Evolutionary conservation across 2,113 vertebrate species (phyloP), one percentile per base, ranked within the genome.

Genomic region (Leptobrachium leishanense): DNA sequence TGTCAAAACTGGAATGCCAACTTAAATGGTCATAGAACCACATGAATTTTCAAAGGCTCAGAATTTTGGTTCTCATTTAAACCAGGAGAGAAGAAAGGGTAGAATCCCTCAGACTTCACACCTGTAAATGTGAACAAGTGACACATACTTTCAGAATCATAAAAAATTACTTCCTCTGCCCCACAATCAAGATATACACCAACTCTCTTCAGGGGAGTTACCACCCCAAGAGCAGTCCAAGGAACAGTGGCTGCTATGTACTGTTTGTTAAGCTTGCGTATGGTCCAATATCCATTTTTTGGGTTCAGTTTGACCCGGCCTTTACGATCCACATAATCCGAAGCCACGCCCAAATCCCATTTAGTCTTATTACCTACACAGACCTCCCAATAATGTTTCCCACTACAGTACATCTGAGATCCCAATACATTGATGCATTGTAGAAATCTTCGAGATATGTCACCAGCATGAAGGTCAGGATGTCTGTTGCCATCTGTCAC

Each of bases 31-130:
- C 11, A 64, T 64, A 9, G 55, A 8, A 65, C 85, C 78, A 92
- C 85, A 75, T 94, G 92, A 66, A 95, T 91, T 46, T 88, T 88
- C 82, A 96, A 90, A 1, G 93, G 91, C 72, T 91, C 93, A 2
- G 87, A 1, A 3, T 88, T 92, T 57, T 86, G 88, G 20, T 72
- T 79, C 10, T 82, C 86, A 0, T 91, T 92, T 39, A 96, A 90
- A 79, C 95, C 95, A 2, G 95, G 92, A 87, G 94, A 96, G 85
- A 96, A 95, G 87, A 96, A 96, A 50, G 95, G 93, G 67, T 91
- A 93, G 54, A 84, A 89, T 3, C 86, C 91, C 57, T 86, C 82
- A 0, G 89, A 82, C 0, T 91, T 89, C n/a, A 88, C 90, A 1
- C 85, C 84, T 68, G 80, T 70, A 72, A 95, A 96, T 0, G 90